Evolutionary conservation across 2,797 vertebrate species (phyloP).

Genomic region (Passerculus sandwichensis): DNA sequence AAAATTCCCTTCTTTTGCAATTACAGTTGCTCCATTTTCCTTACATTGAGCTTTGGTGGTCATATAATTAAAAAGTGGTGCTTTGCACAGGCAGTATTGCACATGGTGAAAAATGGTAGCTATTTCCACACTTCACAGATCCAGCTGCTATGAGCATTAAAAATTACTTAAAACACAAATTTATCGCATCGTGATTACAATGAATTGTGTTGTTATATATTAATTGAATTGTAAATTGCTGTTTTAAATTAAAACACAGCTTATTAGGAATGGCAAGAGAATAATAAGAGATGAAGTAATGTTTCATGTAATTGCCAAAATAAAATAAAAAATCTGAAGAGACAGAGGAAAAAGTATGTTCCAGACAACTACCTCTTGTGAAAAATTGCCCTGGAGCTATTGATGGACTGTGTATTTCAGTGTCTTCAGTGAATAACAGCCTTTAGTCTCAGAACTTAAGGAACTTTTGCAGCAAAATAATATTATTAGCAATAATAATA

Average conservation of each 20-base stretch:
- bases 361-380: neutral
- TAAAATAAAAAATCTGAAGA: slow-evolving; percentile 55
- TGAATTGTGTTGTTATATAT: slow-evolving; percentile 77
- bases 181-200: slow-evolving; percentile 73
- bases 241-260: slow-evolving; percentile 79
- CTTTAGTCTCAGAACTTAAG: neutral
- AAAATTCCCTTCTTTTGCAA: slow-evolving; percentile 32
- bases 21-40: slow-evolving; percentile 40
- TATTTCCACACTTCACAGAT: slow-evolving; percentile 80
- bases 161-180: slow-evolving; percentile 82
- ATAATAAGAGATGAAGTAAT: slow-evolving; percentile 64
- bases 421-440: neutral
- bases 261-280: slow-evolving; percentile 70
- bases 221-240: slow-evolving; percentile 76
- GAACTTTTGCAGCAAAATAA: neutral
- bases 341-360: neutral
- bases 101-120: slow-evolving; percentile 77
- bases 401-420: neutral
- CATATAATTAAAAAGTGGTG: slow-evolving; percentile 71
- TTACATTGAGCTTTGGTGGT: slow-evolving; percentile 19
- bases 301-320: slow-evolving; percentile 72
- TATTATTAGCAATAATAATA: neutral
- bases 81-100: slow-evolving; percentile 57
- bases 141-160: slow-evolving; percentile 78
- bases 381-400: neutral